Evolutionary conservation across 1,140 invertebrate species (phyloP).

Genomic region (Lordiphosa collinella): DNA sequence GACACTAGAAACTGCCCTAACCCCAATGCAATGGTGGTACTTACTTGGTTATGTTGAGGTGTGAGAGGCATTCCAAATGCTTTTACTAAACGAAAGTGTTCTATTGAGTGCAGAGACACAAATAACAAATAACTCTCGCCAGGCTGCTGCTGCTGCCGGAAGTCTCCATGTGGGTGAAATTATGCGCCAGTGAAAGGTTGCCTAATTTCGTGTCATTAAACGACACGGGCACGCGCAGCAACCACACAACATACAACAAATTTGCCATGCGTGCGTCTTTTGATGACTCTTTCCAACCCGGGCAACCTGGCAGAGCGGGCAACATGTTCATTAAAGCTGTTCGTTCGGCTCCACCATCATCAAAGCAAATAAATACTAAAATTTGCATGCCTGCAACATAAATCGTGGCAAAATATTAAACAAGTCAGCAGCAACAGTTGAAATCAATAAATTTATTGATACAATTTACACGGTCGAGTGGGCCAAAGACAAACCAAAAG

Average conservation of each 20-base stretch:
- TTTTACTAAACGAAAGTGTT: conserved; percentile 62
- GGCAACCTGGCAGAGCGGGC: conserved; percentile 29
- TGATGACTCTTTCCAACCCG: conserved; percentile 54
- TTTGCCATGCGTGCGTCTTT: conserved; percentile 47
- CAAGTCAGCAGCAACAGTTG: conserved; percentile 76
- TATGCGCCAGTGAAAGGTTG: conserved; percentile 58
- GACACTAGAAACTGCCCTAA: conserved; percentile 59
- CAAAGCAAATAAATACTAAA: conserved; percentile 64
- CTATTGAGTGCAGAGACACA: conserved; percentile 24
- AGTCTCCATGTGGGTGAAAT: conserved; percentile 50
- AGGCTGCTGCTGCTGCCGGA: conserved; percentile 17
- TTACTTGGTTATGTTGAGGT: conserved; percentile 26
- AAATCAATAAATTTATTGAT: conserved; percentile 79
- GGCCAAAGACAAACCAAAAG: conserved; percentile 11
- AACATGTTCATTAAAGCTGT: conserved; percentile 67
- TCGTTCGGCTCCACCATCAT: conserved; percentile 24
- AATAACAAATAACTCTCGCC: conserved; percentile 36
- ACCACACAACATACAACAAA: conserved; percentile 26
- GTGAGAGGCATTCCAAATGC: conserved; percentile 5
- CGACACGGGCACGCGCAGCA: conserved; percentile 17
- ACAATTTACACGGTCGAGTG: conserved; percentile 61
- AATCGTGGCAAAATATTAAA: conserved; percentile 77
- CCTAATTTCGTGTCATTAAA: conserved; percentile 45
- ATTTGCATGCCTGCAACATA: conserved; percentile 73
- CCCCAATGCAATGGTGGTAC: conserved; percentile 43